Percentiles rank a stretch among this genome's conserved stretches.
Conservation (phyloP, 92 coral and sea anemone species). For the Parazoanthus swiftii region DNA sequence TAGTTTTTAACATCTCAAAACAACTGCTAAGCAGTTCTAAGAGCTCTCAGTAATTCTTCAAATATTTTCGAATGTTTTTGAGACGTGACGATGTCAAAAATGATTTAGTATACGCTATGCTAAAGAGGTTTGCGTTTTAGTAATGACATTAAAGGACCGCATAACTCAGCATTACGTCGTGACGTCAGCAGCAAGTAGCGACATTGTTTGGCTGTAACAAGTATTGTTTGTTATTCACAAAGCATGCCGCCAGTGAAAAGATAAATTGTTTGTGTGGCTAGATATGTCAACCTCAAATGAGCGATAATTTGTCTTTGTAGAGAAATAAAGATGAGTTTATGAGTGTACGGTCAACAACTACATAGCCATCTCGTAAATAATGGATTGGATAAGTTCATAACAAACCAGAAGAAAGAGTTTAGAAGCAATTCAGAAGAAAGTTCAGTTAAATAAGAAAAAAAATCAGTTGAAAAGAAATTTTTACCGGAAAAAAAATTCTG, state of each 20-base stretch:
- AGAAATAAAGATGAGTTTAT: neutral
- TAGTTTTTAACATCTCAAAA: no score
- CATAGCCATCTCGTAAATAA: neutral
- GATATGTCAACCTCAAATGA: neutral
- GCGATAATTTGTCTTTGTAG: neutral
- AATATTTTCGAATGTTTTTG: no score
- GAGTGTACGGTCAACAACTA: neutral
- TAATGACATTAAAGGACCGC: neutral
- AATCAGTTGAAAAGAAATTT: neutral
- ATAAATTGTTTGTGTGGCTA: neutral
- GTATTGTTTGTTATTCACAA: neutral
- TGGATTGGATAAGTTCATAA: neutral
- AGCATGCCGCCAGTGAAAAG: neutral
- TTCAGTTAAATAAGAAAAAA: no score
- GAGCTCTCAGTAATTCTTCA: no score
- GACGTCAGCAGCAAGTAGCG: neutral
- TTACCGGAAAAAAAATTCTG: neutral
- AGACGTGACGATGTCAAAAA: neutral
- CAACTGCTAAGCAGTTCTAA: no score
- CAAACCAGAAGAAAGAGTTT: neutral
- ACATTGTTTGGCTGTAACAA: neutral
- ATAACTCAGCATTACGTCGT: neutral
- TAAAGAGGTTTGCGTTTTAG: neutral
- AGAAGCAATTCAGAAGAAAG: neutral
- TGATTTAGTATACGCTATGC: no score